A percentile compares a stretch with the other conserved stretches of the same genome.
Evolutionary conservation across 2,113 vertebrate species (phyloP).

Genomic region (Panthera uncia): DNA sequence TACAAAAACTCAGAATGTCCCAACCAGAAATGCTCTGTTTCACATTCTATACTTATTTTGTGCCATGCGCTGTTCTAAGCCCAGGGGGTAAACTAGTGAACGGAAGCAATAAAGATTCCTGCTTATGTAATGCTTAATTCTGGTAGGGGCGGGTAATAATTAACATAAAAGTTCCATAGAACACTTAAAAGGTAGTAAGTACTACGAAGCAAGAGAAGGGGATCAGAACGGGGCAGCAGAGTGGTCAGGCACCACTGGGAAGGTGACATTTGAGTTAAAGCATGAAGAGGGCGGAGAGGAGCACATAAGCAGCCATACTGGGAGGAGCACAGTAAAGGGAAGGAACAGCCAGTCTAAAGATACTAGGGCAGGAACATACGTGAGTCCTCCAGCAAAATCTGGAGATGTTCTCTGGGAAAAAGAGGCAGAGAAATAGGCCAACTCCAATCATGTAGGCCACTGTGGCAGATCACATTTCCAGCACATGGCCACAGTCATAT

Average conservation of each 20-base stretch:
- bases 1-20: neutral
- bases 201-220: neutral
- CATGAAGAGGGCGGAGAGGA: neutral
- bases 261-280: neutral
- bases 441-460: neutral
- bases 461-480: neutral
- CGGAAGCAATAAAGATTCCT: neutral
- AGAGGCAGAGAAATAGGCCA: neutral
- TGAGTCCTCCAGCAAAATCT: too few relatives aligned
- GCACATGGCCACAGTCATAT: neutral
- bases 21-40: neutral
- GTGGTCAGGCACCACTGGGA: neutral
- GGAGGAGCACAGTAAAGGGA: neutral
- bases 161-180: neutral
- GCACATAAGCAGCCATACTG: fast-evolving
- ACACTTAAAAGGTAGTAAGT: neutral
- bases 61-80: neutral
- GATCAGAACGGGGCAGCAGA: neutral
- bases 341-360: neutral
- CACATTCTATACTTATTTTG: neutral
- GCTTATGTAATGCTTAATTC: neutral
- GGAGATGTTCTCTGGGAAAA: neutral
- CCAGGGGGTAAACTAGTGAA: neutral
- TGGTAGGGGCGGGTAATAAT: neutral
- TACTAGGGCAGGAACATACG: neutral